phyloP scores from a whole-genome alignment of 2,888 invertebrate genomes.

The Eristalis tenax region DNA sequence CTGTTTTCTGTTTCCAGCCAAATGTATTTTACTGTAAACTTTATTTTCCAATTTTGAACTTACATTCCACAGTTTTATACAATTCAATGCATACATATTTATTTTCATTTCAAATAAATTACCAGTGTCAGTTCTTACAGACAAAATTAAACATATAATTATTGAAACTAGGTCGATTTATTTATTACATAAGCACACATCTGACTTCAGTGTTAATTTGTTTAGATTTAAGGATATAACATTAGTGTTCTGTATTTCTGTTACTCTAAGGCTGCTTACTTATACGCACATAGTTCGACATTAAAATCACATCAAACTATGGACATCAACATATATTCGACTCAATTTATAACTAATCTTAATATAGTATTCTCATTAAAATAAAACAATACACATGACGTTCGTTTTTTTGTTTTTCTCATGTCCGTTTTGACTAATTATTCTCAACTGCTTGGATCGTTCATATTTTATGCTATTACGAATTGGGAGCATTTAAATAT shows the following conservation, averaged over 20 bases:
- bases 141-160: background rate
- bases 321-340: background rate
- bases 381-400: background rate
- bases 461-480: too few species aligned
- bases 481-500: too few species aligned
- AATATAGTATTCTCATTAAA: background rate
- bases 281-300: background rate
- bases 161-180: background rate
- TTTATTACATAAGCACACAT: background rate
- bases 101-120: background rate
- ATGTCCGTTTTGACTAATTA: background rate
- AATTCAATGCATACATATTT: background rate
- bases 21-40: background rate
- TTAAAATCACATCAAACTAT: background rate
- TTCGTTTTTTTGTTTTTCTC: background rate
- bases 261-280: background rate
- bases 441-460: too few species aligned
- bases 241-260: background rate
- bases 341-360: background rate
- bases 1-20: background rate
- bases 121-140: background rate
- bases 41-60: background rate
- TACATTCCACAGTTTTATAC: constrained; percentile 28
- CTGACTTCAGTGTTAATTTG: background rate
- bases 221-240: background rate